Percentiles rank a stretch among this genome's conserved stretches.
These are phyloP conservation scores for Fragum whitleyi DNA, from an alignment of 2,888 invertebrate genomes.

Conservation along the genomic window DNA sequence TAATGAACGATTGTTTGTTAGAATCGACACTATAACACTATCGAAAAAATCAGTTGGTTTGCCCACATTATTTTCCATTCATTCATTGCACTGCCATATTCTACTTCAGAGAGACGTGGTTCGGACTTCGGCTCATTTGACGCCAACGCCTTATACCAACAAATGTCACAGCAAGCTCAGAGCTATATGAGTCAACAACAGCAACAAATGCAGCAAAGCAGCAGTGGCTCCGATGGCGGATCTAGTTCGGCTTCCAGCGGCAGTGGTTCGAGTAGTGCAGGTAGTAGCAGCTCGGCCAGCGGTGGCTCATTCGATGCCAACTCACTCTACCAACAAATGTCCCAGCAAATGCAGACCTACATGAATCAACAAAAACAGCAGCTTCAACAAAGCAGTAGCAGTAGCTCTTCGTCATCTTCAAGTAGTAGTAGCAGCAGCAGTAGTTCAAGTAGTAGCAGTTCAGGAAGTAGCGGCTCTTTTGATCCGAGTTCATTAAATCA, in stretches of 20 bases:
- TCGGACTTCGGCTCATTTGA: constrained; percentile 28
- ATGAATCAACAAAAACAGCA: constrained; percentile 10
- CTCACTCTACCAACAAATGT: constrained; percentile 13
- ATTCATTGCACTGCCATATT: no score
- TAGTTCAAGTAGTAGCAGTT: background rate
- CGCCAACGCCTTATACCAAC: constrained; percentile 31
- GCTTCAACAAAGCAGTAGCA: constrained; percentile 6
- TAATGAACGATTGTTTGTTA: no score
- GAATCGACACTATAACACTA: no score
- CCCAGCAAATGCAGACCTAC: background rate
- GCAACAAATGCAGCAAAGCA: constrained; percentile 10
- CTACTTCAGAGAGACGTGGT: constrained; percentile 3
- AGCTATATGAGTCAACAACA: constrained; percentile 15
- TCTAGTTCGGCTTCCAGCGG: constrained; percentile 10
- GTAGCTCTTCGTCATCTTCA: constrained; percentile 3
- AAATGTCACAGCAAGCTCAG: constrained; percentile 20
- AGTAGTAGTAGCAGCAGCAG: background rate
- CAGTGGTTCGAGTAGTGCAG: background rate
- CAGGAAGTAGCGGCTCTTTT: background rate
- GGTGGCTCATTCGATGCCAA: constrained; percentile 15
- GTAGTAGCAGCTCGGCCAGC: background rate
- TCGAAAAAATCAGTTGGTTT: no score
- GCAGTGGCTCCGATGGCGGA: background rate
- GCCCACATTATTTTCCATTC: no score
- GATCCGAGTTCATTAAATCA: background rate